Conservation (phyloP, 53 echinoderm and acorn worm species). For the Paracentrotus lividus region DNA sequence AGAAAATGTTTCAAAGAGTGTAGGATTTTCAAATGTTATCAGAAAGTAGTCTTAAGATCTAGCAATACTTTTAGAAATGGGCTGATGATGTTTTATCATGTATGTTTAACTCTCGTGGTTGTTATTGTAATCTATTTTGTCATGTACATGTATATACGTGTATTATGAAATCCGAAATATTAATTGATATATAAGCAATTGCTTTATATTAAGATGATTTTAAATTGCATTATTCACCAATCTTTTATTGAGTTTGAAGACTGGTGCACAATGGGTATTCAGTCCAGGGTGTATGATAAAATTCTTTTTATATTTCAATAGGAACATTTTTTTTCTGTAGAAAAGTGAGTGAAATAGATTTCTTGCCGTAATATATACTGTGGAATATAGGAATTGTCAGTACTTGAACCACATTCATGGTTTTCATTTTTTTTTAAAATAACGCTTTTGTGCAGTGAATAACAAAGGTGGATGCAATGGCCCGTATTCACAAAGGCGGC, state of each 20-base stretch:
- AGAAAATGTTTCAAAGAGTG: neutral
- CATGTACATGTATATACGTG: neutral
- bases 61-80: conserved; percentile 53
- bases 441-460: neutral
- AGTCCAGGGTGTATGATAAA: too few species aligned
- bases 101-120: neutral
- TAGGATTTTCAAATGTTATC: neutral
- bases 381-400: neutral
- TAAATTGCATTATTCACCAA: too few species aligned
- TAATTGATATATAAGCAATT: too few species aligned
- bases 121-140: neutral
- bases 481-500: too few species aligned
- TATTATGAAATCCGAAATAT: too few species aligned
- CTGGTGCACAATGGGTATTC: too few species aligned
- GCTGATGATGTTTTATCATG: conserved; percentile 28
- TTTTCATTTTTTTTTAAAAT: neutral
- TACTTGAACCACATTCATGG: neutral
- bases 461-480: neutral
- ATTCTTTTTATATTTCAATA: too few species aligned
- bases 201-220: too few species aligned
- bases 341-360: neutral
- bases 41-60: neutral
- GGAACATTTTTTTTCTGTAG: neutral
- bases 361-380: neutral
- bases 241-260: neutral